Base-by-base conservation (phyloP, 2,888 invertebrate genomes). In the Lacanobia oleracea region DNA sequence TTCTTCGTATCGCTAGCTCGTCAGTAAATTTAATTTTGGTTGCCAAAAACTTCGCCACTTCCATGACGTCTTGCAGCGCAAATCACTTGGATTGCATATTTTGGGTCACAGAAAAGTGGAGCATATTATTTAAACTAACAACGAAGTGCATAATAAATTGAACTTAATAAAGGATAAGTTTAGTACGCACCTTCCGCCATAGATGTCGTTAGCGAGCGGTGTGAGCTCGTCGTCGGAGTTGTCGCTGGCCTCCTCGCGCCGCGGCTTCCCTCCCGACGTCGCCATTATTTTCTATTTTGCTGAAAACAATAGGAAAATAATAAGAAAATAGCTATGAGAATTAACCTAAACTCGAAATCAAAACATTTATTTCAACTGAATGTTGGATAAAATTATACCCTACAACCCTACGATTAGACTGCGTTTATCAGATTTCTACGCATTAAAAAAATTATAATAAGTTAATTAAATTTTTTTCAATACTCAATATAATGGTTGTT, bases 151-250 rank as follows among this genome's bases (percentile, higher is more conserved):
- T 18, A 18, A 18, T 18, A 54, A 27, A 54, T 27, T 16, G 8
- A 54, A 27, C 7, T 16, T 27, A 27, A 54, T 18, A 27, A 23
- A 12, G 16, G 43, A 43, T 12, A 60, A 9, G 9, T 74, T 62
- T 67, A 40, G 63, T 75, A 85, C 96, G 94, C 96, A 99, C 99
- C 98, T 98, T 96, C 98, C 98, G 83, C 98, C 98, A 92, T 99
- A 98, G 89, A 98, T 98, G 90, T 98, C 98, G 90, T 98, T 98
- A 81, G 98, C 97, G 89, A 98, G 97, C 81, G 98, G 98, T 81
- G 98, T 97, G 88, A 98, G 98, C 94, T 98, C 98, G 90, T 98
- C 98, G 93, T 98, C 98, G 53, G 98, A 98, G 94, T 98, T 98
- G 92, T 98, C 97, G 93, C 97, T 97, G 84, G 95, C 97, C 88